Evolutionary conservation across 2,888 invertebrate genomes (phyloP).

Genomic region (Carpatolechia fugitivella): DNA sequence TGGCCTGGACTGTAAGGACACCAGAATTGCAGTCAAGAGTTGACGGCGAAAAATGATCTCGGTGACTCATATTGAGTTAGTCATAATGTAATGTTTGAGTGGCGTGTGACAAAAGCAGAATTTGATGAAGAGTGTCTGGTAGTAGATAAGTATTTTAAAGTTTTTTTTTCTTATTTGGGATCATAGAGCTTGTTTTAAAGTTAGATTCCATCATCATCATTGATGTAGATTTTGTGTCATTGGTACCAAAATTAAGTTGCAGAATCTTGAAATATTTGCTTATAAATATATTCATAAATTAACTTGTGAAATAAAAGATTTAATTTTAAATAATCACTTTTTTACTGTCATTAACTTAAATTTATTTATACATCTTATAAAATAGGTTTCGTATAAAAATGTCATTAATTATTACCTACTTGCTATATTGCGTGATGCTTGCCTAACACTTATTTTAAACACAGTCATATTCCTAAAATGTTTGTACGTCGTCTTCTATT

Average conservation of each 20-base stretch:
- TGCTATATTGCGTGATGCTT: slow-evolving; percentile 51
- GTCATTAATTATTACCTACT: not conserved
- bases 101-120: not conserved
- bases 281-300: too few relatives aligned
- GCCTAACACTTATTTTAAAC: slow-evolving; percentile 39
- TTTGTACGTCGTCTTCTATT: slow-evolving; percentile 39
- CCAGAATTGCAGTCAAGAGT: slow-evolving; percentile 8
- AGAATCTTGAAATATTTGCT: too few relatives aligned
- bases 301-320: not conserved
- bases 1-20: not conserved
- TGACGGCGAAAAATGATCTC: slow-evolving; percentile 10
- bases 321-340: not conserved
- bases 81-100: not conserved
- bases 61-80: slow-evolving; percentile 9
- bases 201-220: not conserved
- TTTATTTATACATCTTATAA: slow-evolving; percentile 30
- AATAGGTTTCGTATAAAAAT: slow-evolving; percentile 53
- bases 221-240: too few relatives aligned
- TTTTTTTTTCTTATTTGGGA: too few relatives aligned
- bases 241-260: not conserved
- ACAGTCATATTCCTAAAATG: slow-evolving; percentile 34
- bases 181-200: too few relatives aligned
- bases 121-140: not conserved
- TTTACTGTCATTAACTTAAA: slow-evolving; percentile 27
- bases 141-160: too few relatives aligned